Base-by-base conservation (phyloP, 2,888 invertebrate species). In the Heteromurus nitidus region DNA sequence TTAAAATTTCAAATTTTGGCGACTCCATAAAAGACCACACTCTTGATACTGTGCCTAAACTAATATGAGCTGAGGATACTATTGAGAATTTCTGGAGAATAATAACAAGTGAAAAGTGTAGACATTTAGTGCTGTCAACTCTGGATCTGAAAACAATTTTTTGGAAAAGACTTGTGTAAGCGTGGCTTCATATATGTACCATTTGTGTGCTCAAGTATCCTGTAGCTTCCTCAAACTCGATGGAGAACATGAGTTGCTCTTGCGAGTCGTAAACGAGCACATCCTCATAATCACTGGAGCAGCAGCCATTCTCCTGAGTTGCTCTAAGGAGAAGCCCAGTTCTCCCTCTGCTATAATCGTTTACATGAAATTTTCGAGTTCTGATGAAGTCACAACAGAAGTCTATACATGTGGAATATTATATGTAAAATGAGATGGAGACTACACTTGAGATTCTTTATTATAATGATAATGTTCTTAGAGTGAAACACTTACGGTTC, bases 71-170 rank as follows among this genome's bases (percentile, higher is more conserved):
- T 36, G 65, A 72, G 62, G 79, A 80, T 20, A 65, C 64, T 58
- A 80, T 67, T 65, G 73, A 60, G 67, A 80, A 80, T 73, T 73
- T 80, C 80, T 80, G 70, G 20, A 76, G 69, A 55, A 65, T 42
- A 50, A 69, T 20, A 58, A 74, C n/a, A 64, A 64, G 36, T 64
- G 2, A 20, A 24, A 44, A 24, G 42, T 5, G 31, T 20, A 18
- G n/a, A 20, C 31, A 28, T 42, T 42, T 75, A 26, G 28, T 16
- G 30, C n/a, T 36, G 36, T 64, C 2, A 30, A 62, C 3, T 62
- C n/a, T 36, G 36, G 30, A 69, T 18, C 20, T 53, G 50, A 58
- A 58, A 36, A 55, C 11, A 58, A 22, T 5, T n/a, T n/a, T 47
- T 47, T 36, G 13, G 13, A 36, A 36, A 36, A 5, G 36, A 13